These are phyloP conservation scores for Callimorpha dominula DNA, from an alignment of 2,888 invertebrate species.

Conservation along the genomic window DNA sequence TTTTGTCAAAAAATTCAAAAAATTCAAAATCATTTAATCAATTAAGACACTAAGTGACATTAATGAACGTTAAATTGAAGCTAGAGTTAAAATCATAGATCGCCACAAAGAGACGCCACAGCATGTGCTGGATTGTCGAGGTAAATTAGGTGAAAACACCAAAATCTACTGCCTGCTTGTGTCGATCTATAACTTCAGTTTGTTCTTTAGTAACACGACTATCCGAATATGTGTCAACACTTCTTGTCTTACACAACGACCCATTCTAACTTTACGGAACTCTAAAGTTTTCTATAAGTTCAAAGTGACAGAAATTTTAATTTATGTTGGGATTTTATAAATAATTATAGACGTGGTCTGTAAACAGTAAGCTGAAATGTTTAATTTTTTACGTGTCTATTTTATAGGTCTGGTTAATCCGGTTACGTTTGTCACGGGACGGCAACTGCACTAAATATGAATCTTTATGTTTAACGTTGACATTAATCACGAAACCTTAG, in stretches of 20 bases:
- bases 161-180: no score
- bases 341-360: conserved; percentile 76
- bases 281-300: conserved; percentile 45
- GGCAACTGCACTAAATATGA: conserved; percentile 81
- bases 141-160: no score
- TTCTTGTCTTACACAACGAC: not conserved
- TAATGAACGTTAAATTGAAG: no score
- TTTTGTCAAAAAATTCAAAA: no score
- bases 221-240: not conserved
- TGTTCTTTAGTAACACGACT: not conserved
- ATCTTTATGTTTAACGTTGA: conserved; percentile 81
- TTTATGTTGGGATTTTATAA: conserved; percentile 82
- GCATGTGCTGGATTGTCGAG: no score
- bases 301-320: conserved; percentile 57
- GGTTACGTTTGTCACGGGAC: conserved; percentile 70
- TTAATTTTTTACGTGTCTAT: conserved; percentile 70
- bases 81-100: no score
- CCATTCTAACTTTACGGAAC: conserved; percentile 32
- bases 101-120: no score
- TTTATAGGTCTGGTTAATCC: conserved; percentile 71
- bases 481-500: conserved; percentile 82
- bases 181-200: no score
- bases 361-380: conserved; percentile 79
- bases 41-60: no score
- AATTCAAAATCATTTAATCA: no score